Conservation (phyloP, 1,140 invertebrate genomes). For the Lanistes nyassanus region DNA sequence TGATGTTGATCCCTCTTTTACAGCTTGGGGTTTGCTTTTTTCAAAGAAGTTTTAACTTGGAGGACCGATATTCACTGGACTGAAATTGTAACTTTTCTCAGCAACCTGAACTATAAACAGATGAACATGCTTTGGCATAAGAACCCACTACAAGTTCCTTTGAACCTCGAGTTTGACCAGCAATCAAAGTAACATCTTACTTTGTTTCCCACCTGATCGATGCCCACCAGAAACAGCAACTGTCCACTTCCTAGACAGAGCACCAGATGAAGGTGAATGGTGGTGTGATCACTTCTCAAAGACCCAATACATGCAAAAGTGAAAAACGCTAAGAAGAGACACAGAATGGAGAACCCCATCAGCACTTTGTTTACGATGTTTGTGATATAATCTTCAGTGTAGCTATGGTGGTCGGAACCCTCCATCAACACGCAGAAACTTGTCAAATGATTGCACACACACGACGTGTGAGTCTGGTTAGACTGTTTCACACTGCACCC, state of each 20-base stretch:
- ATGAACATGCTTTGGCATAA: no score
- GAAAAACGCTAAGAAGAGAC: not conserved
- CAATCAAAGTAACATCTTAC: no score
- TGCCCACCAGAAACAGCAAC: not conserved
- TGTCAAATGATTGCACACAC: conserved; percentile 7
- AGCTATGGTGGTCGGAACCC: no score
- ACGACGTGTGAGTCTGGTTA: not conserved
- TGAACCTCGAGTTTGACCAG: no score
- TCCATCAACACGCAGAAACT: conserved; percentile 9
- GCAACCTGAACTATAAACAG: no score
- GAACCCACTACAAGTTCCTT: no score
- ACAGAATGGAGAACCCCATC: not conserved
- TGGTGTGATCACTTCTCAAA: not conserved
- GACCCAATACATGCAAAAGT: not conserved
- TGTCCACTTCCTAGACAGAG: not conserved
- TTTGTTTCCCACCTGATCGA: not conserved
- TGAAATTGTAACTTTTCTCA: no score
- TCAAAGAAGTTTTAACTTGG: no score
- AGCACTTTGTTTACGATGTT: not conserved
- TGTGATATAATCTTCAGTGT: not conserved
- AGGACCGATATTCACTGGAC: no score
- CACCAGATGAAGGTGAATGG: not conserved
- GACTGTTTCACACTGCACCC: not conserved
- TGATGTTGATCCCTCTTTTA: no score
- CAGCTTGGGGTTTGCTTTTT: no score